Conservation (phyloP, 92 coral and sea anemone species). For the Actinernus sp. region DNA sequence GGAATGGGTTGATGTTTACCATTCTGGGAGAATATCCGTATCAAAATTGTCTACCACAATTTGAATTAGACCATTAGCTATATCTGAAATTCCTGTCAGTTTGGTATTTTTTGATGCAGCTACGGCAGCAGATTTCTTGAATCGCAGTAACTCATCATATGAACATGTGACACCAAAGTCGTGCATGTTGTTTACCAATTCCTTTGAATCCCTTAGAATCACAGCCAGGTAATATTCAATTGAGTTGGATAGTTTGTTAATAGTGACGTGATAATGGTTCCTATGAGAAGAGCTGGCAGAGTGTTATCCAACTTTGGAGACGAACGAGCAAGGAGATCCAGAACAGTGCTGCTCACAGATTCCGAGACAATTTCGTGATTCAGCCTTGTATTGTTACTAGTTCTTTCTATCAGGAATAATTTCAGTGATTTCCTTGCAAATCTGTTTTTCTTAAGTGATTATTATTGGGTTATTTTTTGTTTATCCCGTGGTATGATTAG, state of each 20-base stretch:
- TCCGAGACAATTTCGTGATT: no score
- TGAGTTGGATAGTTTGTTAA: no score
- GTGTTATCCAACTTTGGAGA: no score
- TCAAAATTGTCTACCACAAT: slow-evolving; percentile 76
- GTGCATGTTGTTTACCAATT: slow-evolving; percentile 42
- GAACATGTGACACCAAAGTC: slow-evolving; percentile 68
- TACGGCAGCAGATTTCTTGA: slow-evolving; percentile 65
- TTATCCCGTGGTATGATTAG: no score
- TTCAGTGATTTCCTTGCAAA: no score
- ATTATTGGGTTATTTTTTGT: no score
- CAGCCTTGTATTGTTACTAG: no score
- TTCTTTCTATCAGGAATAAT: no score
- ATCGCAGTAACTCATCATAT: slow-evolving; percentile 67
- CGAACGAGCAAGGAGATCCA: slow-evolving; percentile 72
- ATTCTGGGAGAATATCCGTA: slow-evolving; percentile 47
- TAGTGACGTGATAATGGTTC: no score
- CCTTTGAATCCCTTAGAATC: slow-evolving; percentile 35
- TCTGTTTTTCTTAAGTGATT: no score
- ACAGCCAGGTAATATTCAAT: slow-evolving; percentile 66
- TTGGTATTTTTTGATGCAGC: slow-evolving; percentile 46
- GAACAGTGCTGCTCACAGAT: slow-evolving; percentile 32
- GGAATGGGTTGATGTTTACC: slow-evolving; percentile 58
- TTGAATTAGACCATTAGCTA: slow-evolving; percentile 46
- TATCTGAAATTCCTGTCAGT: slow-evolving; percentile 53
- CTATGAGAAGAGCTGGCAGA: no score